These are phyloP conservation scores for Aradus depressus DNA, from an alignment of 2,888 invertebrate species.

Conservation along the genomic window DNA sequence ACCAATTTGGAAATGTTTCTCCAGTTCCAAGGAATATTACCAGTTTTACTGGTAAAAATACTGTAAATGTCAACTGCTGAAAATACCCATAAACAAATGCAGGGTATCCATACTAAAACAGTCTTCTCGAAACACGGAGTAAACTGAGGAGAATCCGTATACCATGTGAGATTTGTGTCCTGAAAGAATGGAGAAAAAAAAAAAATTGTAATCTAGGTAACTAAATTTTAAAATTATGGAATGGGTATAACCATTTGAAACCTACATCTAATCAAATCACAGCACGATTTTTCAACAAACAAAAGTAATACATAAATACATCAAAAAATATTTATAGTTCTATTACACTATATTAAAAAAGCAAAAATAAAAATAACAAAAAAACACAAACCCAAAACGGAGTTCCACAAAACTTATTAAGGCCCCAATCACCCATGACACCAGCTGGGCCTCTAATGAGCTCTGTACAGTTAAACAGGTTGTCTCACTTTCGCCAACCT, in stretches of 20 bases:
- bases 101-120: slow-evolving; percentile 78
- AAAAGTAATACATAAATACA: background rate
- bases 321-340: background rate
- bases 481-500: too few species aligned
- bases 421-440: slow-evolving; percentile 9
- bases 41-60: slow-evolving; percentile 60
- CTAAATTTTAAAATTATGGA: slow-evolving; percentile 8
- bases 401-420: slow-evolving; percentile 14
- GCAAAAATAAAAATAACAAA: background rate
- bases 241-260: slow-evolving; percentile 4
- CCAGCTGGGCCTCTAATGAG: slow-evolving; percentile 7
- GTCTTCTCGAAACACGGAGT: slow-evolving; percentile 89
- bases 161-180: slow-evolving; percentile 68
- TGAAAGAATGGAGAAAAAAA: slow-evolving; percentile 47
- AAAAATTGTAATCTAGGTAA: slow-evolving; percentile 2
- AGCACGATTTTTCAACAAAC: background rate
- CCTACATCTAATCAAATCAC: slow-evolving; percentile 3
- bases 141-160: slow-evolving; percentile 70
- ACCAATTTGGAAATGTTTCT: slow-evolving; percentile 59
- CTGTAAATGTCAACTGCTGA: slow-evolving; percentile 64
- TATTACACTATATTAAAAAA: background rate
- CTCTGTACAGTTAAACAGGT: too few species aligned
- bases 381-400: slow-evolving; percentile 19
- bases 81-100: slow-evolving; percentile 68
- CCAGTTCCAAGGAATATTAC: slow-evolving; percentile 61